Conservation (phyloP, 2,888 invertebrate genomes). For the Ophion ellenae region DNA sequence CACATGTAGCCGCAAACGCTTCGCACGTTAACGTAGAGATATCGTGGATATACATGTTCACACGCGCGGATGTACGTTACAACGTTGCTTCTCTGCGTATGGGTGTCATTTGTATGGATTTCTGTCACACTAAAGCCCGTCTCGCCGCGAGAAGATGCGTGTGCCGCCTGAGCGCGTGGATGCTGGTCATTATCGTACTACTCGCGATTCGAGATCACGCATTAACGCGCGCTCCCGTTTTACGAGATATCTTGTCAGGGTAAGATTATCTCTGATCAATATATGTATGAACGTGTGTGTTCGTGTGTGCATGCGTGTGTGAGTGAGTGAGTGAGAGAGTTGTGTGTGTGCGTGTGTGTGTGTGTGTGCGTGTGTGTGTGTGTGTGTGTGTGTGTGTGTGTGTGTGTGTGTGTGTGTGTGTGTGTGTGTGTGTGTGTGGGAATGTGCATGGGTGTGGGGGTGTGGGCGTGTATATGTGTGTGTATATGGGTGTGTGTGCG, state of each 20-base stretch:
- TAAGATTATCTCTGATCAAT: slow-evolving; percentile 54
- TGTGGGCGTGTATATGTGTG: too few species aligned
- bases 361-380: too few species aligned
- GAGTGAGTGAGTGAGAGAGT: too few species aligned
- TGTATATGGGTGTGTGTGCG: too few species aligned
- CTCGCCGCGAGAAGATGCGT: slow-evolving; percentile 1
- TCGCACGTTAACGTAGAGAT: too few species aligned
- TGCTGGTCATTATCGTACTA: slow-evolving; percentile 59
- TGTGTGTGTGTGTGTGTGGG: too few species aligned
- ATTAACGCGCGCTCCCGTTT: slow-evolving; percentile 61
- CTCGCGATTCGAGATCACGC: slow-evolving; percentile 59
- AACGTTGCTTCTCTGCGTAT: slow-evolving; percentile 25
- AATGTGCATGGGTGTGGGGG: too few species aligned
- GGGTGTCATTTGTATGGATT: slow-evolving; percentile 61
- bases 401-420: too few species aligned
- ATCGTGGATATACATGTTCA: background rate
- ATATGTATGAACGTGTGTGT: background rate
- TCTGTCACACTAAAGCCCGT: slow-evolving; percentile 54
- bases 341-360: too few species aligned
- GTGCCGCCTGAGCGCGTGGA: slow-evolving; percentile 29
- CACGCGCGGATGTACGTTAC: slow-evolving; percentile 9
- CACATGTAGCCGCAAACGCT: background rate
- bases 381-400: too few species aligned
- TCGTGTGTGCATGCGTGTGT: too few species aligned
- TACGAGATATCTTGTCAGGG: slow-evolving; percentile 60